Conservation (phyloP, 2,113 vertebrate species). For the Rhodinocichla rosea region DNA sequence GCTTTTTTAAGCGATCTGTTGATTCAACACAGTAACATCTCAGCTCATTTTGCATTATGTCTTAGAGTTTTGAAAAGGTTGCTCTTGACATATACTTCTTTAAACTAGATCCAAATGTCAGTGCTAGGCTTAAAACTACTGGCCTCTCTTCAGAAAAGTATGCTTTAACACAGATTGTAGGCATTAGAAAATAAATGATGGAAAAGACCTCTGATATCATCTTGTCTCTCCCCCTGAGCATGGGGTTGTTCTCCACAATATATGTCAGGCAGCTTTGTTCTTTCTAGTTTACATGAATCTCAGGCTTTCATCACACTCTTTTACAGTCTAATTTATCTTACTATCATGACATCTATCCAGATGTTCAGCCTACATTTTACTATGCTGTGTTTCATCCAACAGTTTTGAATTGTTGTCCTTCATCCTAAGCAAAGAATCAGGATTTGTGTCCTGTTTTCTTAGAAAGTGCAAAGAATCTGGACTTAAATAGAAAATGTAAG, state of each 20-base stretch:
- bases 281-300: background rate
- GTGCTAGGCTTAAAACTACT: background rate
- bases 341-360: background rate
- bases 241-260: background rate
- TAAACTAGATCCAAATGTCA: constrained; percentile 27
- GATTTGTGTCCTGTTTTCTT: background rate
- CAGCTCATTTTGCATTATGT: background rate
- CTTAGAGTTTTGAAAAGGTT: background rate
- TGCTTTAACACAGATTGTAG: background rate
- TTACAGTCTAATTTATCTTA: background rate
- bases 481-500: background rate
- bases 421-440: background rate
- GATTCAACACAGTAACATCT: background rate
- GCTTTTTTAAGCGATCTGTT: background rate
- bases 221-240: background rate
- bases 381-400: background rate
- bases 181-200: background rate
- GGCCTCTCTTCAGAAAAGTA: background rate
- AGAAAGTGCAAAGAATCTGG: background rate
- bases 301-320: background rate
- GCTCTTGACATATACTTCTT: background rate
- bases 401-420: background rate
- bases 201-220: background rate
- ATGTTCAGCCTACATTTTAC: background rate
- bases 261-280: background rate